These are phyloP conservation scores for Tetrax tetrax DNA, from an alignment of 2,113 vertebrate species.

Conservation along the genomic window DNA sequence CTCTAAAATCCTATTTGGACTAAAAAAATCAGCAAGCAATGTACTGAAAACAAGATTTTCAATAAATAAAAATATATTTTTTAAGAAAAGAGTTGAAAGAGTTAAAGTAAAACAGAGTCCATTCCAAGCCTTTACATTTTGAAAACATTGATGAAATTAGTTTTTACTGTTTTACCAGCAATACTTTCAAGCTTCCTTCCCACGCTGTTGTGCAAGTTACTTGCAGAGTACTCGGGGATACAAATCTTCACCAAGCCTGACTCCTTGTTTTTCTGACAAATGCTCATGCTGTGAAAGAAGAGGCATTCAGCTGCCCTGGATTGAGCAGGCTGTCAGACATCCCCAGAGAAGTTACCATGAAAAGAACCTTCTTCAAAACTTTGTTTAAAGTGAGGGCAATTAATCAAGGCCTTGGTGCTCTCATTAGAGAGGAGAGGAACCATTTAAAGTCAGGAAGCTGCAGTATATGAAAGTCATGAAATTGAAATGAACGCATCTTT, in stretches of 20 bases:
- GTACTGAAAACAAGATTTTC: background rate
- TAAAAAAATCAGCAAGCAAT: background rate
- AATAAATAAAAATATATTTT: background rate
- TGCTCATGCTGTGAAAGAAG: slow-evolving; percentile 8
- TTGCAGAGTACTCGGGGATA: slow-evolving; percentile 7
- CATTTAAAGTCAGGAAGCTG: slow-evolving; percentile 28
- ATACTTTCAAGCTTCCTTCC: slow-evolving; percentile 48
- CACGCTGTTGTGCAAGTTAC: slow-evolving; percentile 45
- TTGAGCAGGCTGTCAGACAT: slow-evolving; percentile 12
- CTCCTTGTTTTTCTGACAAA: slow-evolving; percentile 16
- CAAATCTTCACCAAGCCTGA: background rate
- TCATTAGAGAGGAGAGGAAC: slow-evolving; percentile 32
- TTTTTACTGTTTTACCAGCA: slow-evolving; percentile 56
- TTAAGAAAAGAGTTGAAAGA: background rate
- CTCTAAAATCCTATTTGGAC: background rate
- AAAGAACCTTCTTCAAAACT: slow-evolving; percentile 43
- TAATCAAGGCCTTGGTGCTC: slow-evolving; percentile 38
- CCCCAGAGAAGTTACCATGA: background rate
- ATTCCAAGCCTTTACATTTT: slow-evolving; percentile 29
- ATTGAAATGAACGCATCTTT: slow-evolving; percentile 45
- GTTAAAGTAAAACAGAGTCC: background rate
- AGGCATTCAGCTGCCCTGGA: background rate
- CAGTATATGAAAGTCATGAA: slow-evolving; percentile 52
- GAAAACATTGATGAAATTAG: slow-evolving; percentile 52
- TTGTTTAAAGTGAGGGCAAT: slow-evolving; percentile 27